Base-by-base conservation (phyloP, 1,140 invertebrate genomes). In the Myzus persicae region DNA sequence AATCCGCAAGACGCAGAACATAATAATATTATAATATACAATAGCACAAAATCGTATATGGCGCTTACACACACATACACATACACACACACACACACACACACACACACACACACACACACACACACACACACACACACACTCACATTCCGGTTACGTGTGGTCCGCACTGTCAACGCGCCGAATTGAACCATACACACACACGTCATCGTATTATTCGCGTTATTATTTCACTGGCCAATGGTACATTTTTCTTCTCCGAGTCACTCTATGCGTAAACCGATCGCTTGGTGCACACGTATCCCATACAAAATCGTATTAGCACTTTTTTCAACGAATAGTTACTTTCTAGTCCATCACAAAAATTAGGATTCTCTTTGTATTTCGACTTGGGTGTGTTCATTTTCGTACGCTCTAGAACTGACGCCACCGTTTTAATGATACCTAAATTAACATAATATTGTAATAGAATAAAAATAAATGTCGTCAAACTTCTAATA, bases 81-180 rank as follows among this genome's bases (percentile, higher is more conserved):
- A 59, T 26, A 54, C 18, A 31, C 54, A 40, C 24, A 5, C 84
- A 87, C 38, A 38, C 51, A 26, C 51, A 54, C 59, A 67, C 51
- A 59, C 54, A 54, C 18, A 31, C 54, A 40, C 24, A 5, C 84
- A 87, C 38, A 38, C 51, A 26, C 51, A 54, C 59, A 67, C 51
- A 59, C 54, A 42, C 82, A 24, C 81, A 42, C 38, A 38, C 51
- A 26, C 51, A 54, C 59, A 67, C 51, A 59, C 54, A 54, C 18
- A 31, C 54, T 24, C 24, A 5, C 84, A 87, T 87, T 87, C 42
- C 42, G 24, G 31, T 87, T 87, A 87, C 26, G 84, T 87, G 84
- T 87, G 84, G 84, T 46, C 84, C 31, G 24, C 11, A n/a, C 84
- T 87, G 84, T 87, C 84, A 31, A 87, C 84, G 84, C 38, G 38